Evolutionary conservation across 2,888 invertebrate genomes (phyloP).

Genomic region (Crossocerus cetratus): DNA sequence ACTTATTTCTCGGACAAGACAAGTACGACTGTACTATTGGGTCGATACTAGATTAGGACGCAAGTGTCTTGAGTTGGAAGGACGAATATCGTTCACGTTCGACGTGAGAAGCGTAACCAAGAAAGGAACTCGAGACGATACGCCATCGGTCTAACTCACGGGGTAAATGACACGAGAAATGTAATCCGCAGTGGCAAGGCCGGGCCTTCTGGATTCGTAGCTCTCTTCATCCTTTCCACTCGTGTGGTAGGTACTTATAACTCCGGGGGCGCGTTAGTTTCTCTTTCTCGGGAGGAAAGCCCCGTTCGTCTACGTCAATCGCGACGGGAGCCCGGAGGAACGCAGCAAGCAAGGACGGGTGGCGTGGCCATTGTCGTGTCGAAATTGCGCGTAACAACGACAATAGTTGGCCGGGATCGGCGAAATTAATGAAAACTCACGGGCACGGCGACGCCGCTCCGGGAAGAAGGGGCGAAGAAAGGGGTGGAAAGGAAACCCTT

Average conservation of each 20-base stretch:
- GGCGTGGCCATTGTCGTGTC: slow-evolving; percentile 64
- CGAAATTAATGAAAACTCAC: slow-evolving; percentile 74
- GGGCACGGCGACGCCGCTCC: slow-evolving; percentile 31
- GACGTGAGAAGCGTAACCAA: slow-evolving; percentile 24
- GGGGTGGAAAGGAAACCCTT: slow-evolving; percentile 48
- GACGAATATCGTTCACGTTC: neutral
- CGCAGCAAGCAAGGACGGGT: too few species aligned
- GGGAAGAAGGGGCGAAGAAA: slow-evolving; percentile 57
- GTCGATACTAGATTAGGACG: neutral
- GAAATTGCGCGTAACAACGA: slow-evolving; percentile 74
- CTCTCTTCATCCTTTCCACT: slow-evolving; percentile 44
- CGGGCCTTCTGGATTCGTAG: slow-evolving; percentile 43
- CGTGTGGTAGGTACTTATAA: slow-evolving; percentile 37
- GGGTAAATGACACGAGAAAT: slow-evolving; percentile 70
- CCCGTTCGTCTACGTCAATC: slow-evolving; percentile 61
- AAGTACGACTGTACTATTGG: neutral
- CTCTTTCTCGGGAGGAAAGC: slow-evolving; percentile 23
- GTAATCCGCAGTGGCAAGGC: slow-evolving; percentile 61
- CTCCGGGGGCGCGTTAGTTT: slow-evolving; percentile 59
- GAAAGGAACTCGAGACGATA: slow-evolving; percentile 37
- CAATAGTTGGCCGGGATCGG: slow-evolving; percentile 72
- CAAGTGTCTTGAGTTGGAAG: neutral
- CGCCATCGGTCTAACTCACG: slow-evolving; percentile 59
- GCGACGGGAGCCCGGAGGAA: slow-evolving; percentile 41
- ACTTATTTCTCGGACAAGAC: neutral